Percentiles rank a stretch among this genome's conserved stretches.
Evolutionary conservation across 2,113 vertebrate species (phyloP).

Genomic region (Turdus rufiventris): DNA sequence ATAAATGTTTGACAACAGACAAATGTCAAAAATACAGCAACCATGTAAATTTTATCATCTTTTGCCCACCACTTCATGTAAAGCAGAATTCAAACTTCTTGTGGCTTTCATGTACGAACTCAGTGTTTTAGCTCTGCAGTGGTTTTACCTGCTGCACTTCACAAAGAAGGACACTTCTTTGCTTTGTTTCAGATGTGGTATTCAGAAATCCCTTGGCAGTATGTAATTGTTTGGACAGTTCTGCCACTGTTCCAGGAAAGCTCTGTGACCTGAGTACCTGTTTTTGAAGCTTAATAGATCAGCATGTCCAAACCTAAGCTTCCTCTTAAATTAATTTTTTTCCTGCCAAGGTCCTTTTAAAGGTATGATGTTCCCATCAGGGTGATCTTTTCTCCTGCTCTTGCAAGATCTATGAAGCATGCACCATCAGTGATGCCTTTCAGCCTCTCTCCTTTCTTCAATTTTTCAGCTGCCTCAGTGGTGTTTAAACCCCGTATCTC

Average conservation of each 20-base stretch:
- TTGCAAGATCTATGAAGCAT: not conserved
- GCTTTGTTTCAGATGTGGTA: not conserved
- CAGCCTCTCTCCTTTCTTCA: not conserved
- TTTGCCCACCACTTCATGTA: not conserved
- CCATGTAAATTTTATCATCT: not conserved
- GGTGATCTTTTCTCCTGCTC: not conserved
- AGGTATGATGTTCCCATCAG: not conserved
- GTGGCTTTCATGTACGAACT: not conserved
- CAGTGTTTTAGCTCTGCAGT: not conserved
- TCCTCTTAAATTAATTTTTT: not conserved
- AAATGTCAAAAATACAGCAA: not conserved
- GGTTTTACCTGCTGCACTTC: not conserved
- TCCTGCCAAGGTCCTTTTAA: not conserved
- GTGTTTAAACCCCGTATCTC: not conserved
- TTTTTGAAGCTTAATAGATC: constrained; percentile 5
- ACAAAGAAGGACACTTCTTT: not conserved
- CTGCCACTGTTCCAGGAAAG: not conserved
- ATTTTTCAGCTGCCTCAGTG: not conserved
- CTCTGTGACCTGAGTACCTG: not conserved
- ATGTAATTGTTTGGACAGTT: not conserved
- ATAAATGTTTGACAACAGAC: not conserved
- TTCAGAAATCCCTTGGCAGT: not conserved
- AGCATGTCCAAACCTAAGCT: not conserved
- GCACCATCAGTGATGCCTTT: not conserved
- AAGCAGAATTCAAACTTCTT: not conserved